Percentiles rank a stretch among this genome's conserved stretches.
Evolutionary conservation across 2,888 invertebrate genomes (phyloP).

Genomic region (Lydus trimaculatus): DNA sequence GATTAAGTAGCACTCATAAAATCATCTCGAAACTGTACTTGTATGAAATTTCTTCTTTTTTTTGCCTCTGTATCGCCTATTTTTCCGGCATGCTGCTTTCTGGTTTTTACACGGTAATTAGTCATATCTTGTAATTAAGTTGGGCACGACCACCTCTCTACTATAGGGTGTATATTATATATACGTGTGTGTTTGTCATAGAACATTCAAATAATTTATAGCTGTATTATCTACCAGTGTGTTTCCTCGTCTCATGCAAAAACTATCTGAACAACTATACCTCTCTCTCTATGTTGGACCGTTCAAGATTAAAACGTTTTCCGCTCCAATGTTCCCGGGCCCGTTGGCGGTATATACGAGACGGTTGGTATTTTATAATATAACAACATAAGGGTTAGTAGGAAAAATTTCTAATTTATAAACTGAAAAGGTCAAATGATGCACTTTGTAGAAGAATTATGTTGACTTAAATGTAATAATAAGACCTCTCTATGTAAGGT

Average conservation of each 20-base stretch:
- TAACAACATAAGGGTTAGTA: background rate
- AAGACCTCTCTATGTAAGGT: background rate
- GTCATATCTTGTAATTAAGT: conserved; percentile 48
- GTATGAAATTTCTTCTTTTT: conserved; percentile 14
- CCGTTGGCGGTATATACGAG: conserved; percentile 7
- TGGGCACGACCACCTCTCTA: conserved; percentile 23
- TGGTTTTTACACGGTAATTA: conserved; percentile 41
- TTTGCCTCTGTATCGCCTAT: background rate
- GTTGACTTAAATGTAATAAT: background rate
- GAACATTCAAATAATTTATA: conserved; percentile 37
- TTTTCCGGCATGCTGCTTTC: background rate
- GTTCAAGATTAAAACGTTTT: conserved; percentile 37
- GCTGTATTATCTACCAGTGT: conserved; percentile 38
- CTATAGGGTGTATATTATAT: conserved; percentile 2
- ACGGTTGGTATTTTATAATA: background rate
- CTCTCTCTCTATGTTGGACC: conserved; percentile 22
- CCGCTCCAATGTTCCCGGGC: conserved; percentile 30
- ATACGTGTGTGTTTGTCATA: conserved; percentile 33
- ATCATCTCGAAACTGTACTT: conserved; percentile 14
- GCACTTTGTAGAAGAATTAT: background rate
- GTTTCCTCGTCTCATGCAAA: conserved; percentile 32
- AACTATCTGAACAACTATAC: conserved; percentile 32
- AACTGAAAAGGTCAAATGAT: conserved; percentile 1
- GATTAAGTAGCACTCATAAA: conserved; percentile 18
- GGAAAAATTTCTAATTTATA: background rate